Evolutionary conservation across 2,888 invertebrate species (phyloP), one percentile per base, ranked within the genome.

Genomic region (Cabera pusaria): DNA sequence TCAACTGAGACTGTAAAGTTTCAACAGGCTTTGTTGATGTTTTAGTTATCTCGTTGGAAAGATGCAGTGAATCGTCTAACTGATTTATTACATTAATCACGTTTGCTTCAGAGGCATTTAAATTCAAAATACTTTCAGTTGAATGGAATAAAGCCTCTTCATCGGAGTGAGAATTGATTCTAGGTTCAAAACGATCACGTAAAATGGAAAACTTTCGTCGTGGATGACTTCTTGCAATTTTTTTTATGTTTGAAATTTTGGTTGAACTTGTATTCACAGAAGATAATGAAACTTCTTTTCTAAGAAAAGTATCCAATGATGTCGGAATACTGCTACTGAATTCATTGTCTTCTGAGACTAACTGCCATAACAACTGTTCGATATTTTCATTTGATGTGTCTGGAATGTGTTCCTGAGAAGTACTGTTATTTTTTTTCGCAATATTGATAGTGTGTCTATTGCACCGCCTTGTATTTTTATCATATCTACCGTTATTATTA

Each of bases 201-300:
- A 92, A 61, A 37, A 91, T 79, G 2, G 91, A 91, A 69, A 91
- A 91, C 61, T 91, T 92, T 49, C 91, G 72, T 38, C 90, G 78
- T 0, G 91, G 90, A 59, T 83, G 83, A 49, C 72, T 83, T 42
- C 77, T 72, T 5, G 61, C 56, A 23, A 59, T 72, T 56, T 87
- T 90, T 57, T 83, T 87, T n/a, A 69, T 64, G 42, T 81, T 82
- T 3, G 77, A 69, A 35, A 70, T 51, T 71, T 88, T 88, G 1
- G 72, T 58, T 3, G 55, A 46, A 9, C 72, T 48, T 3, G 35
- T 16, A 29, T 43, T 49, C 4, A 37, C 7, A 18, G 44, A 18
- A 7, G 44, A 17, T 10, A 19, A 0, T 12, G 43, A 14, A 1
- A 23, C 37, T 26, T 90, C 88, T 64, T 81, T 86, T 56, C 80